Evolutionary conservation across 2,888 invertebrate species (phyloP).

Genomic region (Didymodactylos carnosus): DNA sequence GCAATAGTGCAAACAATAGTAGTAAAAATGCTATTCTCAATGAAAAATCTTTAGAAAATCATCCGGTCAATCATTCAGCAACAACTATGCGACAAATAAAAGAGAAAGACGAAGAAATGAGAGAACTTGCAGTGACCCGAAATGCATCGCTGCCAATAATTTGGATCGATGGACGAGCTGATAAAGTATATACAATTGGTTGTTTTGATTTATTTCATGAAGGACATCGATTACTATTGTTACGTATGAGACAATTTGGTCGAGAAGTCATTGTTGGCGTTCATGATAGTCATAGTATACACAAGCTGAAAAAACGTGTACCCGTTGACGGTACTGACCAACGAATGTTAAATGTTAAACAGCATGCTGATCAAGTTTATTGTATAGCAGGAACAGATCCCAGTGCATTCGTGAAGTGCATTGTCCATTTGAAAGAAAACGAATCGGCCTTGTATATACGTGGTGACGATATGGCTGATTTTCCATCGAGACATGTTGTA

Average conservation of each 20-base stretch:
- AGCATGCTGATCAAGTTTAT: constrained; percentile 24
- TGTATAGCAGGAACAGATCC: constrained; percentile 25
- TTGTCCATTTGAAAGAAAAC: constrained; percentile 18
- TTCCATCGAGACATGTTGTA: constrained; percentile 23
- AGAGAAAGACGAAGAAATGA: too few relatives aligned
- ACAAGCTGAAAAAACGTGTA: constrained; percentile 22
- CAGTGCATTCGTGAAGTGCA: constrained; percentile 21
- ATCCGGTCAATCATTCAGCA: too few relatives aligned
- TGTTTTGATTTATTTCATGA: constrained; percentile 26
- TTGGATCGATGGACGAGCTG: constrained; percentile 14
- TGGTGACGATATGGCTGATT: constrained; percentile 26
- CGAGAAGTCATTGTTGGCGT: constrained; percentile 19
- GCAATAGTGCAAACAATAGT: too few relatives aligned
- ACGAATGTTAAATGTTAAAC: constrained; percentile 24
- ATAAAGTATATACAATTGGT: constrained; percentile 24
- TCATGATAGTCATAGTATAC: constrained; percentile 11
- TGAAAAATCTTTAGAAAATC: too few relatives aligned
- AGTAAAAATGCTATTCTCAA: too few relatives aligned
- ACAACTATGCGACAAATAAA: too few relatives aligned
- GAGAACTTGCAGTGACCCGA: too few relatives aligned
- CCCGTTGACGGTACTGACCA: constrained; percentile 24
- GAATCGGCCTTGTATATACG: constrained; percentile 22
- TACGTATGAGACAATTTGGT: constrained; percentile 21
- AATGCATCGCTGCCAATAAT: neutral
- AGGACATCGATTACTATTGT: constrained; percentile 21